phyloP scores from a whole-genome alignment of 2,888 invertebrate species.

The Geotrupes spiniger region DNA sequence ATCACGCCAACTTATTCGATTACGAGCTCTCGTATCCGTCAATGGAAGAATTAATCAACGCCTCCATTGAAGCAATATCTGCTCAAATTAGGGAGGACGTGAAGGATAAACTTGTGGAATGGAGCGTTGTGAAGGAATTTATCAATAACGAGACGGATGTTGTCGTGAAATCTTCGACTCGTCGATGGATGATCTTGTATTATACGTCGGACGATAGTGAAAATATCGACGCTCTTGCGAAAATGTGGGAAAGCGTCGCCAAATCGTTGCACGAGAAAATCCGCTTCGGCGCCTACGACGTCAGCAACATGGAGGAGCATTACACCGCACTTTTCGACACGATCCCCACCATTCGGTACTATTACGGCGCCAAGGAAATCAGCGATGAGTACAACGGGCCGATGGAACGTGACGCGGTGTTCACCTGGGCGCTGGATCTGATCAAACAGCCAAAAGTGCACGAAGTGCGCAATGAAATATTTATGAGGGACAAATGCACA shows the following conservation, averaged over 20 bases:
- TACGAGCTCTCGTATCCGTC: neutral
- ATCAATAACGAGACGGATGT: conserved; percentile 2
- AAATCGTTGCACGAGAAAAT: conserved; percentile 10
- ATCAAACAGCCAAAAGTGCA: conserved; percentile 13
- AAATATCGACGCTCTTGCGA: conserved; percentile 1
- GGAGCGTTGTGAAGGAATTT: conserved; percentile 10
- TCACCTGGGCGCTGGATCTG: conserved; percentile 10
- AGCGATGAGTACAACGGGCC: conserved; percentile 10
- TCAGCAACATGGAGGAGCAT: neutral
- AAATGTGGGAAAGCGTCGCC: conserved; percentile 6
- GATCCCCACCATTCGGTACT: neutral
- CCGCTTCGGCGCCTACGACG: conserved; percentile 14
- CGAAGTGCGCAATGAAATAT: conserved; percentile 9
- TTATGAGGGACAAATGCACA: conserved; percentile 10
- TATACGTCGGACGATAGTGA: conserved; percentile 2
- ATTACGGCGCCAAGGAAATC: neutral
- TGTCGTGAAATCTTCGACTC: conserved; percentile 8
- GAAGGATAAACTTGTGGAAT: conserved; percentile 12
- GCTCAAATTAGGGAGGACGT: conserved; percentile 10
- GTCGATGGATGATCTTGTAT: conserved; percentile 16
- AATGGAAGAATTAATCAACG: conserved; percentile 6
- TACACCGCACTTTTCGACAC: neutral
- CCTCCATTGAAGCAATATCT: conserved; percentile 5
- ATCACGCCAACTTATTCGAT: neutral
- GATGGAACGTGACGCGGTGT: conserved; percentile 6